Percentiles rank a stretch among this genome's conserved stretches.
phyloP scores from a whole-genome alignment of 1,140 invertebrate genomes.

The Coelopa frigida region DNA sequence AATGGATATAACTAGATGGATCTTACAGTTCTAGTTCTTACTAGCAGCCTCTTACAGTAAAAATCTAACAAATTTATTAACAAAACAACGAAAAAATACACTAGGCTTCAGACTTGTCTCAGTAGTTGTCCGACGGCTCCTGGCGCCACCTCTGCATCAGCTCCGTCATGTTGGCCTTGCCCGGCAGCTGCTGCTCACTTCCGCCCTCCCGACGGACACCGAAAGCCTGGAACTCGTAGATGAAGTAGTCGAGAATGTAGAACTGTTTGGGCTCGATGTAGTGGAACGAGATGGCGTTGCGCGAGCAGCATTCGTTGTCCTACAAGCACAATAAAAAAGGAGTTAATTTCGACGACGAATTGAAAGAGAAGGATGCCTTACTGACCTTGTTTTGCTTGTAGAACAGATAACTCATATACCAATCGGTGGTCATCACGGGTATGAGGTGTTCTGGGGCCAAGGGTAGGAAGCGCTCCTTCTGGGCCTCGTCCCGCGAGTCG shows the following conservation, averaged over 20 bases:
- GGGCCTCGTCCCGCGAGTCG: slow-evolving; percentile 73
- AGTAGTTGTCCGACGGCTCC: slow-evolving; percentile 18
- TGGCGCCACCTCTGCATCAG: slow-evolving; percentile 22
- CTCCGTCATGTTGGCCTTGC: slow-evolving; percentile 20
- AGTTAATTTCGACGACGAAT: background rate
- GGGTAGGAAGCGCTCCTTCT: slow-evolving; percentile 72
- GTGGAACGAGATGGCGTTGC: slow-evolving; percentile 82
- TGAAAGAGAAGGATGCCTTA: background rate
- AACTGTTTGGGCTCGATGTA: slow-evolving; percentile 76
- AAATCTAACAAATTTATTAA: no score
- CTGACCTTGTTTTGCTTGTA: slow-evolving; percentile 63
- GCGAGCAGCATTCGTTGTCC: slow-evolving; percentile 78
- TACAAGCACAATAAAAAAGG: slow-evolving; percentile 46
- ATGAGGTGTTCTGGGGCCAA: slow-evolving; percentile 69
- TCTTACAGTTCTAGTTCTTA: no score
- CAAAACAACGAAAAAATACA: no score
- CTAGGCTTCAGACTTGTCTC: no score
- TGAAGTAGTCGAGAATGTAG: slow-evolving; percentile 82
- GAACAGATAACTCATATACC: slow-evolving; percentile 25
- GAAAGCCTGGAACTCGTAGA: slow-evolving; percentile 77
- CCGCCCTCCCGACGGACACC: slow-evolving; percentile 41
- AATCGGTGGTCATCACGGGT: slow-evolving; percentile 54
- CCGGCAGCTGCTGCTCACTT: background rate
- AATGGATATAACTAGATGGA: no score
- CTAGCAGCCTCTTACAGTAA: no score